Evolutionary conservation across 2,113 vertebrate species (phyloP).

Genomic region (Pelobates fuscus): DNA sequence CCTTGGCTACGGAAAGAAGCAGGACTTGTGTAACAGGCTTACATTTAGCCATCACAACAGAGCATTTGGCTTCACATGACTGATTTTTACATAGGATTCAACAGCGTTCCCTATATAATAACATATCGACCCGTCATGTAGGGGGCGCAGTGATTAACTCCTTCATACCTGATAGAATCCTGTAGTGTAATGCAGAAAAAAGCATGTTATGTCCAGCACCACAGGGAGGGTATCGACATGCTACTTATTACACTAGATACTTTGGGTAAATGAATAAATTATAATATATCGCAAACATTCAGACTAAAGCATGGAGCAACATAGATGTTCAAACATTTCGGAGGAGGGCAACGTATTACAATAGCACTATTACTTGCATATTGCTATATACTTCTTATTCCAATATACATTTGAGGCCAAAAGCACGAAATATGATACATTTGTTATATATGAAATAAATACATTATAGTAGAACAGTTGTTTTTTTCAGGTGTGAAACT

Average conservation of each 20-base stretch:
- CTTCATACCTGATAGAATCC: background rate
- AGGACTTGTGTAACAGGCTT: conserved; percentile 12
- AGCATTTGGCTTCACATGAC: conserved; percentile 7
- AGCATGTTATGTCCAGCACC: background rate
- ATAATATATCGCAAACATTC: too few relatives aligned
- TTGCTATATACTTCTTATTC: too few relatives aligned
- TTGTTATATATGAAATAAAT: too few relatives aligned
- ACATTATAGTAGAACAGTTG: background rate
- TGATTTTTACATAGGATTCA: background rate
- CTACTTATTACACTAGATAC: background rate
- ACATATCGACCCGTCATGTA: background rate
- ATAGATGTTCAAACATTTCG: too few relatives aligned
- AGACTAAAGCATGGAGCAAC: too few relatives aligned
- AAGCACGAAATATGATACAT: too few relatives aligned
- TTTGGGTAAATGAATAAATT: too few relatives aligned
- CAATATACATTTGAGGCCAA: background rate
- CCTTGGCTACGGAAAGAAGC: conserved; percentile 26
- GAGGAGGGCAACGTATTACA: too few relatives aligned
- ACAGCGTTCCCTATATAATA: background rate
- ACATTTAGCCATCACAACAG: background rate
- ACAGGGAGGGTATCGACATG: background rate
- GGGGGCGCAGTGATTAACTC: background rate
- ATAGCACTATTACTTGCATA: too few relatives aligned
- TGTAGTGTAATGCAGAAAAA: background rate
- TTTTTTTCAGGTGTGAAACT: background rate